Evolutionary conservation across 2,113 vertebrate species (phyloP).

Genomic region (Poicephalus gulielmi): DNA sequence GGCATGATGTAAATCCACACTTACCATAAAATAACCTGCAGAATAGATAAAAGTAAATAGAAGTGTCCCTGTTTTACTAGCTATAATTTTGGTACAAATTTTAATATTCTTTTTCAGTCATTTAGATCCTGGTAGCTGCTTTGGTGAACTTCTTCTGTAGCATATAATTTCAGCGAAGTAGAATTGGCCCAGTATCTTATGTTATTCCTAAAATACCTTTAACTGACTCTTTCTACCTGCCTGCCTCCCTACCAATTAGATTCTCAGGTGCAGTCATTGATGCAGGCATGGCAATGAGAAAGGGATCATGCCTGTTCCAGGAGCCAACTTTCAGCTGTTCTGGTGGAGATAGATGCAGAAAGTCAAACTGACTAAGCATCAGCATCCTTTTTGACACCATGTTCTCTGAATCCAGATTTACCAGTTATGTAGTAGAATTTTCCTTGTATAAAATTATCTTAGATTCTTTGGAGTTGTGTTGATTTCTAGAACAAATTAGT

Average conservation of each 20-base stretch:
- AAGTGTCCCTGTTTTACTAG: background rate
- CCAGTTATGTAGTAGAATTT: background rate
- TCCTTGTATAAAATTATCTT: background rate
- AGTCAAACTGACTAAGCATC: background rate
- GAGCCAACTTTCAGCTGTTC: background rate
- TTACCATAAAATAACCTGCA: background rate
- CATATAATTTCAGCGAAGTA: background rate
- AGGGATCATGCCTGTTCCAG: background rate
- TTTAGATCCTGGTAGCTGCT: background rate
- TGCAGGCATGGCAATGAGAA: accelerated
- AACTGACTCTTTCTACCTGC: background rate
- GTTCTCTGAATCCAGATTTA: background rate
- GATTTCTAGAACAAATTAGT: background rate
- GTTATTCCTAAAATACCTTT: background rate
- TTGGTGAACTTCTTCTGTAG: background rate
- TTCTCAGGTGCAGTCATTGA: background rate
- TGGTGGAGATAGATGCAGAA: background rate
- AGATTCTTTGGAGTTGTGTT: background rate
- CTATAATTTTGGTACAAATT: background rate
- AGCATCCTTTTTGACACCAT: background rate
- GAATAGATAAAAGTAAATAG: background rate
- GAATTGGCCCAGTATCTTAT: background rate
- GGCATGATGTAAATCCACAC: background rate
- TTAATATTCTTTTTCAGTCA: background rate
- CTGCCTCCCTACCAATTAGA: background rate